Base-by-base conservation (phyloP, 2,113 vertebrate species). In the Copsychus sechellarum region DNA sequence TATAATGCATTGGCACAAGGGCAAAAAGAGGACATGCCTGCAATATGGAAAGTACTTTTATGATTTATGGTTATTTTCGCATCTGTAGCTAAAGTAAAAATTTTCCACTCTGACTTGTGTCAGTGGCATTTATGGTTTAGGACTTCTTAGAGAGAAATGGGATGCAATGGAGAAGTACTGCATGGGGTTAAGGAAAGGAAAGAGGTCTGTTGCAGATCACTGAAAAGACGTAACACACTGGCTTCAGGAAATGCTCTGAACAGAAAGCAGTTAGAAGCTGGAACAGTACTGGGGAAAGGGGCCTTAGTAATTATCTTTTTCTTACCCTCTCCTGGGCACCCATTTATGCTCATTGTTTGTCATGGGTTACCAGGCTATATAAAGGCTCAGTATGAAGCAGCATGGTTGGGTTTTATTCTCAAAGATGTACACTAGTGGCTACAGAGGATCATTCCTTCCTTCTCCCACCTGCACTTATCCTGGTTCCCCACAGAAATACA, bases 261-360 rank as follows among this genome's bases (percentile, higher is more conserved):
- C 9, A 71, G 66, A 85, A 90, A 67, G 24, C 12, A 54, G 8
- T 0, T 71, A 29, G 47, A 48, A 79, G 22, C 56, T 82, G 60
- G 47, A 54, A 71, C 2, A 7, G 3, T 79, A 8, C 1, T 81
- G 61, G 48, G 43, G 53, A 85, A 60, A 60, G 69, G 28, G 8
- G 6, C n/a, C 12, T 17, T 42, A 58, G 81, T 47, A 18, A 25
- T 81, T 54, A 16, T 72, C 17, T 19, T 50, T 51, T 57, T 70
- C 38, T 70, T 73, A 10, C 21, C 69, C 42, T 61, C 61, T 40
- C 16, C 20, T 38, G 33, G 17, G 8, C 0, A 0, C 28, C 14
- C 3, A 9, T 67, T 69, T 85, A 21, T 54, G 42, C 25, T 81
- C 10, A 1, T 22, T 76, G 24, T 62, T 88, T 40, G 72, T 61